A percentile compares a stretch with the other conserved stretches of the same genome.
Evolutionary conservation across 2,113 vertebrate genomes (phyloP).

Genomic region (Apteryx owenii): DNA sequence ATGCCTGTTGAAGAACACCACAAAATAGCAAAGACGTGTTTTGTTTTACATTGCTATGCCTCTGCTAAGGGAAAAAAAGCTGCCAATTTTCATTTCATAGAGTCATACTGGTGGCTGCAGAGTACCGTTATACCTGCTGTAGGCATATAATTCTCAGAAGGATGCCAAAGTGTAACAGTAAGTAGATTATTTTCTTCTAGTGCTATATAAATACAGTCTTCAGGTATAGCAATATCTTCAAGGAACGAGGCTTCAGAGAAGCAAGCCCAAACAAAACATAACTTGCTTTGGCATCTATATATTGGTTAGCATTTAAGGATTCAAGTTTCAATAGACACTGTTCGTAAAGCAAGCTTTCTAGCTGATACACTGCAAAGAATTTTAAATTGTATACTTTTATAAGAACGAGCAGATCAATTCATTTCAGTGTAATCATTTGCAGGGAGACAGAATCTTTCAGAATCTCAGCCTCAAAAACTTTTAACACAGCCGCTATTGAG

Average conservation of each 20-base stretch:
- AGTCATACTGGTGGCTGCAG: neutral
- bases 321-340: constrained; percentile 23
- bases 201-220: constrained; percentile 33
- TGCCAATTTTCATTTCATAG: neutral
- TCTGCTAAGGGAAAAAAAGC: neutral
- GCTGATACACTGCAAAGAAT: neutral
- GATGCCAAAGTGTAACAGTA: constrained; percentile 34
- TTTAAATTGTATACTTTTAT: constrained; percentile 33
- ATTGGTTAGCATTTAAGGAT: neutral
- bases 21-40: neutral
- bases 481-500: constrained; percentile 73
- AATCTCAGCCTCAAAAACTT: constrained; percentile 59
- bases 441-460: constrained; percentile 48
- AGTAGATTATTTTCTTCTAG: constrained; percentile 22
- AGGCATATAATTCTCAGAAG: constrained; percentile 21
- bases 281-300: neutral
- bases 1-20: neutral
- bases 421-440: constrained; percentile 58
- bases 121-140: neutral
- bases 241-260: constrained; percentile 23
- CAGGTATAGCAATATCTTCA: constrained; percentile 18
- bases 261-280: constrained; percentile 7
- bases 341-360: neutral
- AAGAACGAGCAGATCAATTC: constrained; percentile 61
- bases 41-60: neutral